Base-by-base conservation (phyloP, 1,140 invertebrate species). In the Penaeus japonicus region DNA sequence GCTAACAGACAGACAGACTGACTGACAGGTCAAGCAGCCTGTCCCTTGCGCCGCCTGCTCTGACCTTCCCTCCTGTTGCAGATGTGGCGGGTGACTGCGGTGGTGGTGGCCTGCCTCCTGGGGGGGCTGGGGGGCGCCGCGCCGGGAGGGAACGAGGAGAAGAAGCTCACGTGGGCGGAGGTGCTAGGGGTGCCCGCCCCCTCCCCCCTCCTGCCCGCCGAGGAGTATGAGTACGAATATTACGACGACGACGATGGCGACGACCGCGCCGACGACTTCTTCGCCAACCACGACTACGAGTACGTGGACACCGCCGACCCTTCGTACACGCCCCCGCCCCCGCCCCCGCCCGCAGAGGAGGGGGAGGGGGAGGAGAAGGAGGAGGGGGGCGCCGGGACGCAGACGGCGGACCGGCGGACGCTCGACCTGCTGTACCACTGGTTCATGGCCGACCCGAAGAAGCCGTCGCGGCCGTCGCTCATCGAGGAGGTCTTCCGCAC, bases 291-390 rank as follows among this genome's bases (percentile, higher is more conserved):
- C 27, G 85, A 86, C 55, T 86, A 86, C 55, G 75, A 39, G 32
- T 86, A 86, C 35, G 85, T 86, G 18, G 85, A 86, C 32, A 79
- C 85, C n/a, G 54, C 59, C 5, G 85, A 79, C n/a, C 75, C 35
- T 1, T 39, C n/a, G 55, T 83, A 83, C 35, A n/a, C 22, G 35
- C 55, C 78, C 18, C 70, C 65, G 0, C 77, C 85, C 10, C 47
- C 47, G 47, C 47, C 47, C 0, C 0, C 47, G 47, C 39, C 39
- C 4, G 4, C 39, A 4, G 47, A 47, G 47, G 47, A 12, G 47
- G 47, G 5, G 47, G 47, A 47, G 47, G 47, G 5, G 15, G 35
- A 65, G 30, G 53, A n/a, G 53, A 30, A 39, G 35, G 20, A 77
- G 15, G 24, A 62, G 32, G 24, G 7, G 24, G 75, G 24, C 7